A percentile compares a stretch with the other conserved stretches of the same genome.
Evolutionary conservation across 2,797 vertebrate species (phyloP).

Genomic region (Enteromius anoplus): DNA sequence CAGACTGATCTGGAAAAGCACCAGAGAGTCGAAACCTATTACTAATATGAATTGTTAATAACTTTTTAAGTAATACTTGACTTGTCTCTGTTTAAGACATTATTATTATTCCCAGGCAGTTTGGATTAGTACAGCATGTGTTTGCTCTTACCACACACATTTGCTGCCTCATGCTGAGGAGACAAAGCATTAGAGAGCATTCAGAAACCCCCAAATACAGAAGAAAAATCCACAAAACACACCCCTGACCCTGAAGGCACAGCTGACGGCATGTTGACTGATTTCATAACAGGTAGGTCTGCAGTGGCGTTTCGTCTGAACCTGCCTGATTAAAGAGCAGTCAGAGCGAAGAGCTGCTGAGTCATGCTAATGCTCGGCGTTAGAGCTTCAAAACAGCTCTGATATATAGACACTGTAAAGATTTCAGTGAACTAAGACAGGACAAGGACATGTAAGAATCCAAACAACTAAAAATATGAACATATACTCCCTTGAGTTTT

Average conservation of each 20-base stretch:
- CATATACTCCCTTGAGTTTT: neutral
- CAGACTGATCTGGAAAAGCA: slow-evolving; percentile 24
- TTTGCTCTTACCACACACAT: slow-evolving; percentile 38
- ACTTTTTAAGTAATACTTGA: neutral
- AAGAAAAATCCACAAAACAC: slow-evolving; percentile 16
- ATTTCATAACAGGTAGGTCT: neutral
- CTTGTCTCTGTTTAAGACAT: neutral
- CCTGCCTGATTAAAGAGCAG: neutral
- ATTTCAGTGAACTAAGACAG: neutral
- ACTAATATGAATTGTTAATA: slow-evolving; percentile 28
- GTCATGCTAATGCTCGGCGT: neutral
- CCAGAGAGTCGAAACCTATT: neutral
- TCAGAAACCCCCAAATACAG: slow-evolving; percentile 10
- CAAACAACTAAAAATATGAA: slow-evolving; percentile 3
- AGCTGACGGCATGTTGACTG: neutral
- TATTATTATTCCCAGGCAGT: slow-evolving; percentile 16
- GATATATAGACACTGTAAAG: neutral
- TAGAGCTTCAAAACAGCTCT: neutral
- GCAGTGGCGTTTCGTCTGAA: slow-evolving; percentile 1
- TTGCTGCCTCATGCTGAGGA: slow-evolving; percentile 29
- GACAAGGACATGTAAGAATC: neutral
- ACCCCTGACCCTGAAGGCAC: slow-evolving; percentile 13
- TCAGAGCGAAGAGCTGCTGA: neutral
- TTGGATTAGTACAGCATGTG: slow-evolving; percentile 19
- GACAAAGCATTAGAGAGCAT: slow-evolving; percentile 11